phyloP scores from a whole-genome alignment of 2,113 vertebrate genomes.

The Barbus barbus region DNA sequence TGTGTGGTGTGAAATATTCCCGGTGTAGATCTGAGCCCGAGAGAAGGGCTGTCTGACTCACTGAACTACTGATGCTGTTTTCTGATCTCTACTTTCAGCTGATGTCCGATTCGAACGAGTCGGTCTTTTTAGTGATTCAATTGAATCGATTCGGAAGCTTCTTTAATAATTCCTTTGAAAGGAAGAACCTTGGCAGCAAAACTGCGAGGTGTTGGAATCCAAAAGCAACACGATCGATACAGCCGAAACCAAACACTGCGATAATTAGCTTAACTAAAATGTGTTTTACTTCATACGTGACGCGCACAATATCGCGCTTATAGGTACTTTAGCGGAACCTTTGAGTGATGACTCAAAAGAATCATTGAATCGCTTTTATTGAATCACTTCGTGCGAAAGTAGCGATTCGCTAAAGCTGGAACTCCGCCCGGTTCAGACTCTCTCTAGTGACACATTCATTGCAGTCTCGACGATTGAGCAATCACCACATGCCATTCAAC shows the following conservation, averaged over 20 bases:
- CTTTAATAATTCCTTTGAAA: neutral
- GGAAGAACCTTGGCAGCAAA: neutral
- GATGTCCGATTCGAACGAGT: conserved; percentile 5
- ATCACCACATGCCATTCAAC: conserved; percentile 65
- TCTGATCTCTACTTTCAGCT: conserved; percentile 27
- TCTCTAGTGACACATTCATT: conserved; percentile 71
- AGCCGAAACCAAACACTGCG: neutral
- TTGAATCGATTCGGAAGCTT: neutral
- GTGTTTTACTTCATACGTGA: neutral
- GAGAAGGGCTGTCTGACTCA: conserved; percentile 24
- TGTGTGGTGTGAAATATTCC: conserved; percentile 22
- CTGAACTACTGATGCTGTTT: conserved; percentile 36
- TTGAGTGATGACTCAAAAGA: neutral
- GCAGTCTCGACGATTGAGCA: conserved; percentile 68
- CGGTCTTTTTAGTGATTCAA: neutral
- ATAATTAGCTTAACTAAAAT: neutral
- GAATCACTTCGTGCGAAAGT: no score
- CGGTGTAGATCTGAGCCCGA: neutral
- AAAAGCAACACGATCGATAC: neutral
- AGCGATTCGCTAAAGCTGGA: conserved; percentile 38
- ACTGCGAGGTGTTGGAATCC: neutral
- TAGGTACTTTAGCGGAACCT: neutral
- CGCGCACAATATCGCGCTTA: no score
- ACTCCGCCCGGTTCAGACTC: conserved; percentile 73
- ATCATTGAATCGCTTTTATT: neutral